phyloP scores from a whole-genome alignment of 2,797 vertebrate genomes.

The Paramormyrops hopkinsi region DNA sequence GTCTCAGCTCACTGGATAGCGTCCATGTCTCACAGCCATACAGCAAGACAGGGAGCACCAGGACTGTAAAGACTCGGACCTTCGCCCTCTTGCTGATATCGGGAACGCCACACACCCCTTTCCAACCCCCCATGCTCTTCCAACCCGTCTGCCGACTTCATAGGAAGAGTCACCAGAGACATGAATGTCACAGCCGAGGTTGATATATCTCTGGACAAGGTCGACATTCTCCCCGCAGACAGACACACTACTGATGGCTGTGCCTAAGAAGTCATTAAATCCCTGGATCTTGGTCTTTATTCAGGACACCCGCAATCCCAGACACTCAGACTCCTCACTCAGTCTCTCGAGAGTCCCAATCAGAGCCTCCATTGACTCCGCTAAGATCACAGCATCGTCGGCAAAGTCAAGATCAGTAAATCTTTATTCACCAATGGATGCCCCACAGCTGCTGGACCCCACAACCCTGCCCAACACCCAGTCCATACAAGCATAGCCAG shows the following conservation, averaged over 20 bases:
- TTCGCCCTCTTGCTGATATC: not conserved
- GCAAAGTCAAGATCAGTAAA: not conserved
- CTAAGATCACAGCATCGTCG: not conserved
- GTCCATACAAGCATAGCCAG: not conserved
- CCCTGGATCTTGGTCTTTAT: not conserved
- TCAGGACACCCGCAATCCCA: not conserved
- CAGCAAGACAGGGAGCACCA: not conserved
- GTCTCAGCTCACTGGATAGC: not conserved
- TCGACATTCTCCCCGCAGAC: not conserved
- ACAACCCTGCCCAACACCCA: not conserved
- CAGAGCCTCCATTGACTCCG: not conserved
- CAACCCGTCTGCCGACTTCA: not conserved
- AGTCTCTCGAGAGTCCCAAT: not conserved
- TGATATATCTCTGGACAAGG: not conserved
- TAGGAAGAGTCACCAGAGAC: not conserved
- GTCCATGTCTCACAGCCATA: not conserved
- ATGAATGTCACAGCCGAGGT: not conserved
- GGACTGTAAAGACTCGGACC: not conserved
- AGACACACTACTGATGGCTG: not conserved
- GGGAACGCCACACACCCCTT: not conserved
- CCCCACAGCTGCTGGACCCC: not conserved
- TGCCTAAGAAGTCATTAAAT: not conserved
- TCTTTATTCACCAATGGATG: not conserved
- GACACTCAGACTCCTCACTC: not conserved
- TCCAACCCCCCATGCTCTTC: not conserved